Conservation (phyloP, 2,113 vertebrate species). For the Probosciger aterrimus region DNA sequence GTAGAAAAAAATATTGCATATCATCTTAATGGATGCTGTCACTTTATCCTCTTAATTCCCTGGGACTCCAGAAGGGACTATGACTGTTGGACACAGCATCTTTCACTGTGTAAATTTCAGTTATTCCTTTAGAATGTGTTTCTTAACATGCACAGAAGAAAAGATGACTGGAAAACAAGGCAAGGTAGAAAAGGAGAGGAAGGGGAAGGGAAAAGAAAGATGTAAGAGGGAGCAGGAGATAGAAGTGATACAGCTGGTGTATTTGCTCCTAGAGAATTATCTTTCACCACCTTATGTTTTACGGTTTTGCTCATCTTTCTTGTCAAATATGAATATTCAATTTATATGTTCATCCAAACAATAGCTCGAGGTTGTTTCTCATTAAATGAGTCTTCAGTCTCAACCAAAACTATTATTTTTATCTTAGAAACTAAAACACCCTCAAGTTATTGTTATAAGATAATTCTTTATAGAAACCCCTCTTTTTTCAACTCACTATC, state of each 20-base stretch:
- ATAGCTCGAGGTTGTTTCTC: conserved; percentile 33
- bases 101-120: not conserved
- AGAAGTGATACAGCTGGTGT: not conserved
- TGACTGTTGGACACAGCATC: not conserved
- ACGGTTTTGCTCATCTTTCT: not conserved
- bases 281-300: not conserved
- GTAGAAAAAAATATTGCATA: not conserved
- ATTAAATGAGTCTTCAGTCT: conserved; percentile 9
- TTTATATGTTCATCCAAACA: conserved; percentile 10
- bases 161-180: not conserved
- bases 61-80: not conserved
- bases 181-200: not conserved
- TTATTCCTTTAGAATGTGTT: not conserved
- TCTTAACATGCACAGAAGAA: not conserved
- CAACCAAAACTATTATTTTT: not conserved
- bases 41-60: not conserved
- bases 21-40: not conserved
- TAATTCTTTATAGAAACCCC: not conserved
- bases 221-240: not conserved
- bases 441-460: conserved; percentile 23
- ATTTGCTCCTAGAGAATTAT: not conserved
- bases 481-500: not conserved
- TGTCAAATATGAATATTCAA: conserved; percentile 3
- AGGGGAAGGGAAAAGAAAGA: not conserved
- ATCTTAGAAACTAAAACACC: conserved; percentile 1